These are phyloP conservation scores for Arctia plantaginis DNA, from an alignment of 2,888 invertebrate species.

Conservation along the genomic window DNA sequence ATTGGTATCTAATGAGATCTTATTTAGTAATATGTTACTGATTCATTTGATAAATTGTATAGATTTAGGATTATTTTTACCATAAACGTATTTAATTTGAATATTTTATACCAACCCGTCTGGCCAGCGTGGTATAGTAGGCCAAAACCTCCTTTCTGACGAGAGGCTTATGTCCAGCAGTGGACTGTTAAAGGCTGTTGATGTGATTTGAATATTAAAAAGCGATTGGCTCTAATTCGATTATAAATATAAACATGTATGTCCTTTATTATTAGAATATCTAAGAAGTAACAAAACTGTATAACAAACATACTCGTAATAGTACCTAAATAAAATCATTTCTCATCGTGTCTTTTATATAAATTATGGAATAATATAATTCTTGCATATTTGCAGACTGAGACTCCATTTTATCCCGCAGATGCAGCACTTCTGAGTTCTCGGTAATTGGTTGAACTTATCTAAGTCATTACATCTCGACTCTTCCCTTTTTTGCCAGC, in stretches of 20 bases:
- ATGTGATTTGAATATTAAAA: background rate
- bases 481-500: slow-evolving; percentile 75
- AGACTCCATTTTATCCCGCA: slow-evolving; percentile 79
- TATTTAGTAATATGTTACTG: background rate
- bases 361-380: slow-evolving; percentile 68
- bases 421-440: slow-evolving; percentile 80
- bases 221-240: background rate
- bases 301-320: slow-evolving; percentile 6
- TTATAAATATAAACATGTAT: background rate
- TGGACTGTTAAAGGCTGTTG: too few species aligned
- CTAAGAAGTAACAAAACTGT: background rate
- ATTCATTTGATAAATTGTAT: background rate
- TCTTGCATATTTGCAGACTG: slow-evolving; percentile 77
- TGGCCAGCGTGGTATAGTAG: too few species aligned
- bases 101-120: too few species aligned
- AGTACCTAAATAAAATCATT: slow-evolving; percentile 51
- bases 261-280: background rate
- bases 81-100: too few species aligned
- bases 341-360: slow-evolving; percentile 54
- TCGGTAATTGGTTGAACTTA: slow-evolving; percentile 85
- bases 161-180: too few species aligned
- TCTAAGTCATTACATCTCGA: slow-evolving; percentile 85
- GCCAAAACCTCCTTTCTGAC: too few species aligned
- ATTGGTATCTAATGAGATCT: background rate
- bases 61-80: background rate